Base-by-base conservation (phyloP, 2,888 invertebrate species). In the Platycheirus rosarum region DNA sequence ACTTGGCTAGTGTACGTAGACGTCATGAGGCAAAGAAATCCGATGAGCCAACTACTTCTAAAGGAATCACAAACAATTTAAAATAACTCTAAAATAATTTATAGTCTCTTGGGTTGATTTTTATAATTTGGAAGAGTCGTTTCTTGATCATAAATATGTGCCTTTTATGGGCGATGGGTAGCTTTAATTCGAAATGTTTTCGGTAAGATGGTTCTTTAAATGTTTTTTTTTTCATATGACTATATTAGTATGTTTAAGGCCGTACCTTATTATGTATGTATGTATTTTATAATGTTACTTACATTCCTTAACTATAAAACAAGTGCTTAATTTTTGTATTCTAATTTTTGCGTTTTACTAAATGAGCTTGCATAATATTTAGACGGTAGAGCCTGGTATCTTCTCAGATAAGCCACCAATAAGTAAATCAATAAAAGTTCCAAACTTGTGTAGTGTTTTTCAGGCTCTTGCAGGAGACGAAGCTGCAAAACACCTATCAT, bases 1-100 rank as follows among this genome's bases (percentile, higher is more conserved):
- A 94, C 87, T 87, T 96, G 60, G 94, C 95, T 1, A 92, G 93
- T 77, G 93, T 93, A 87, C 92, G 95, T 86, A 92, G 94, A 9
- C 92, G 93, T 13, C 84, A 85, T 14, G 87, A 88, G 77, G 87
- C 88, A n/a, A 88, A 88, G 62, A 86, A 86, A 76, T 84, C 86
- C 9, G 85, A 84, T 35, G 85, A 85, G 2, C 53, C 80, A 8
- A 29, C 55, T 1, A 73, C 82, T 0, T 84, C 82, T 0, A 68
- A 51, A 26, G 69, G 44, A 35, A 51, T 11, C 23, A 29, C 57
- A 8, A 29, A 44, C 7, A 16, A 66, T 37, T 14, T 16, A 16
- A 65, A 80, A 23, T 80, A 70, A 37, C n/a, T 11, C 7, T 29
- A n/a, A n/a, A n/a, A n/a, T 42, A 14, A 29, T 48, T 48, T 65